Conservation (phyloP, 2,888 invertebrate genomes). For the Gymnoscelis rufifasciata region DNA sequence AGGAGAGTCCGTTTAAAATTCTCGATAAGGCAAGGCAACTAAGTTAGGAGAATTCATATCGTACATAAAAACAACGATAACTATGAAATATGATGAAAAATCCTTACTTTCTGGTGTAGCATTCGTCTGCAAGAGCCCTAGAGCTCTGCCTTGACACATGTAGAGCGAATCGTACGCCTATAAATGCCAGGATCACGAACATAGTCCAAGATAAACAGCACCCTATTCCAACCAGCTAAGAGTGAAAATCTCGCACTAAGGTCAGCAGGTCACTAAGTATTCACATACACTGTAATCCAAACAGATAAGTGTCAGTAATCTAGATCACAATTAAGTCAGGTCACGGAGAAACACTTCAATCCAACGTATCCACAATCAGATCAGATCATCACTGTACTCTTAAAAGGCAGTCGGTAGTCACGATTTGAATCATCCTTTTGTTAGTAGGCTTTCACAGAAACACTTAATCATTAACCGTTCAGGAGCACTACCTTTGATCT, state of each 20-base stretch:
- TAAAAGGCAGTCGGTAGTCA: too few relatives aligned
- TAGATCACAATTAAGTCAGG: too few relatives aligned
- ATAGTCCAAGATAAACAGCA: slow-evolving; percentile 48
- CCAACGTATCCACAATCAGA: too few relatives aligned
- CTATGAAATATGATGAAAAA: background rate
- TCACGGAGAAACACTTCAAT: slow-evolving; percentile 4
- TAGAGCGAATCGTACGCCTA: slow-evolving; percentile 67
- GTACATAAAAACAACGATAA: background rate
- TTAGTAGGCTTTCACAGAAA: too few relatives aligned
- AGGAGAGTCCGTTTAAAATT: background rate
- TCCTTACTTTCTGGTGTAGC: slow-evolving; percentile 70
- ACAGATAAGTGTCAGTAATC: too few relatives aligned
- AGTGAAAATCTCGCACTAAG: slow-evolving; percentile 7
- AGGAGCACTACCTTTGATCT: too few relatives aligned
- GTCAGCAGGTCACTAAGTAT: background rate
- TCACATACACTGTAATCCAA: background rate
- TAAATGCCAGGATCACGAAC: slow-evolving; percentile 71
- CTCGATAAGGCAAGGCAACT: too few relatives aligned
- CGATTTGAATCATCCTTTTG: too few relatives aligned
- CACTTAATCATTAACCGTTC: too few relatives aligned
- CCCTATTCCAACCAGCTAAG: slow-evolving; percentile 21
- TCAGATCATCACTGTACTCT: too few relatives aligned
- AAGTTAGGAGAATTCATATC: too few relatives aligned
- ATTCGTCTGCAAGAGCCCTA: slow-evolving; percentile 68
- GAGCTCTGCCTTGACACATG: slow-evolving; percentile 72